Evolutionary conservation across 2,113 vertebrate species (phyloP).

Genomic region (Mus pahari): DNA sequence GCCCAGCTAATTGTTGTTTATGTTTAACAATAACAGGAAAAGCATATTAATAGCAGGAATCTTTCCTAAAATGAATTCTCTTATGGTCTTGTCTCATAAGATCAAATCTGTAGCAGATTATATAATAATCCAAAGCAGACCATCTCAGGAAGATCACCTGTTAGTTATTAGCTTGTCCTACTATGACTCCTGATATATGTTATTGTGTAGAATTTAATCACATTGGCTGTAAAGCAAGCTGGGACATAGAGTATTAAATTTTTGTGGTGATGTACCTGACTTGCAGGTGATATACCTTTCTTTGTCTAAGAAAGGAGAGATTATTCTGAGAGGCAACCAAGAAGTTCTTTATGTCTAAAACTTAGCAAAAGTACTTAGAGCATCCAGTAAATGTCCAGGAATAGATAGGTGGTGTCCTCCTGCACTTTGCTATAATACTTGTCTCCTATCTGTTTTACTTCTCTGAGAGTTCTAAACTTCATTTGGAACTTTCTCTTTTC

Average conservation of each 20-base stretch:
- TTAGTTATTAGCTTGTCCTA: no score
- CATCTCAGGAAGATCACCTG: no score
- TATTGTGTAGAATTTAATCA: background rate
- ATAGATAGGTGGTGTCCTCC: background rate
- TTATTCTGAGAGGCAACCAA: background rate
- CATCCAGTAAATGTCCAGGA: background rate
- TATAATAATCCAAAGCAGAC: no score
- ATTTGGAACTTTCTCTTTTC: background rate
- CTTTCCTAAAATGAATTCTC: no score
- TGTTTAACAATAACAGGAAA: no score
- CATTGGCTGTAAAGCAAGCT: background rate
- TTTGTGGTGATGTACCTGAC: background rate
- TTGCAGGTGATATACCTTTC: no score
- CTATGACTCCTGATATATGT: background rate
- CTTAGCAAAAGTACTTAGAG: background rate
- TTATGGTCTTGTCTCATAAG: no score
- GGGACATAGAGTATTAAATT: slow-evolving; percentile 22
- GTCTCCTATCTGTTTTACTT: background rate
- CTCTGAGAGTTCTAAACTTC: background rate
- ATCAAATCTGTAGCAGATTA: no score
- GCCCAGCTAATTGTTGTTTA: no score
- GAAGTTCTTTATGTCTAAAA: background rate
- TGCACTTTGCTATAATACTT: background rate
- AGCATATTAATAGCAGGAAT: no score
- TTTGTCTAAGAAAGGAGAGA: background rate